Percentiles rank a stretch among this genome's conserved stretches.
Conservation (phyloP, 2,888 invertebrate species). For the Hoplodrina ambigua region DNA sequence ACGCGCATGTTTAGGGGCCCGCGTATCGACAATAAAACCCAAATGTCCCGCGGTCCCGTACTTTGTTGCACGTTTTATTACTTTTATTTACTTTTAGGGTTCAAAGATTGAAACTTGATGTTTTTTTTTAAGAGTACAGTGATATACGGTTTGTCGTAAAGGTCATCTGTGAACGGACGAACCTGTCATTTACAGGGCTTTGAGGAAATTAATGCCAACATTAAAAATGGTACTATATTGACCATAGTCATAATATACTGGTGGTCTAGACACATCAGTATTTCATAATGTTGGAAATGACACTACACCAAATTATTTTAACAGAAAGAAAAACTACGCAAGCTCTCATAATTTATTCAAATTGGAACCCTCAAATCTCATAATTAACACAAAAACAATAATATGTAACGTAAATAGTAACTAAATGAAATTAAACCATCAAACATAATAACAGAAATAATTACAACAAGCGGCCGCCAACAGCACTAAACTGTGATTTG, state of each 20-base stretch:
- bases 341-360: constrained; percentile 8
- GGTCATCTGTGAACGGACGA: constrained; percentile 14
- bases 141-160: constrained; percentile 43
- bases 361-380: constrained; percentile 5
- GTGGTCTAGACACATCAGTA: background rate
- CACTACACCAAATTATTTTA: too few species aligned
- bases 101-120: constrained; percentile 59
- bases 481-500: constrained; percentile 37
- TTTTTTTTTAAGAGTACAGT: constrained; percentile 51
- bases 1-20: constrained; percentile 48
- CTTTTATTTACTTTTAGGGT: constrained; percentile 64
- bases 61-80: constrained; percentile 65
- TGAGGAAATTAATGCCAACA: background rate
- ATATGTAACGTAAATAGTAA: constrained; percentile 21
- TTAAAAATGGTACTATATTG: background rate
- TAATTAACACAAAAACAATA: constrained; percentile 19
- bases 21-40: constrained; percentile 65
- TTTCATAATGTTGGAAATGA: background rate
- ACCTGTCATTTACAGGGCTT: constrained; percentile 8
- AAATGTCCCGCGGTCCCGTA: constrained; percentile 56
- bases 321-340: background rate
- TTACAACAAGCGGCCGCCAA: constrained; percentile 13
- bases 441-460: constrained; percentile 43
- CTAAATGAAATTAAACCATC: constrained; percentile 42
- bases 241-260: too few species aligned